phyloP scores from a whole-genome alignment of 2,797 vertebrate species.

The Sylvilagus floridanus region DNA sequence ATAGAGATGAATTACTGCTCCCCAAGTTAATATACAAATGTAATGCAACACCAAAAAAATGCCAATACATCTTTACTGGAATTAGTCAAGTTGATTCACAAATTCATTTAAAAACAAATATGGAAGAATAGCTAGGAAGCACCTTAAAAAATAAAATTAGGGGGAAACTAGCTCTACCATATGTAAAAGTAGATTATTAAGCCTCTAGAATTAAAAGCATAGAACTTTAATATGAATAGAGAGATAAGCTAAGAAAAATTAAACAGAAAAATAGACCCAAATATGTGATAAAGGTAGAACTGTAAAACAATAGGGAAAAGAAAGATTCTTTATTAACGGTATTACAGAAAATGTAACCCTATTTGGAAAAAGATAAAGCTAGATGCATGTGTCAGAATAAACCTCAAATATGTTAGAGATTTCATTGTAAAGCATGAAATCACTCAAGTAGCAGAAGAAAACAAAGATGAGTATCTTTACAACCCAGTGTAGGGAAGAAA shows the following conservation, averaged over 20 bases:
- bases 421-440: constrained; percentile 27
- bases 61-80: constrained; percentile 12
- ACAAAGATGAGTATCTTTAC: background rate
- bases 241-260: background rate
- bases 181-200: background rate
- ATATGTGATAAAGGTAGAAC: background rate
- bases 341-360: background rate
- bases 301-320: background rate
- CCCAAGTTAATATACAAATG: constrained; percentile 31
- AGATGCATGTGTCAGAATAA: background rate
- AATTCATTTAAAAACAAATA: constrained; percentile 33
- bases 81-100: constrained; percentile 37
- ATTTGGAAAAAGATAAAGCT: constrained; percentile 3
- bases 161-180: background rate
- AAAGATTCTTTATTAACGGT: background rate
- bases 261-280: background rate
- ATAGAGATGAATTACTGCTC: constrained; percentile 46
- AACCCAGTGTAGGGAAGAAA: background rate
- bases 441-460: constrained; percentile 39
- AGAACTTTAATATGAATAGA: background rate
- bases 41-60: constrained; percentile 6
- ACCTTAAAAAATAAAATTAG: background rate
- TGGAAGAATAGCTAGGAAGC: constrained; percentile 39
- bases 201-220: background rate
- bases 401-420: background rate